These are phyloP conservation scores for Stenoptilia bipunctidactyla DNA, from an alignment of 2,888 invertebrate species.

Conservation along the genomic window DNA sequence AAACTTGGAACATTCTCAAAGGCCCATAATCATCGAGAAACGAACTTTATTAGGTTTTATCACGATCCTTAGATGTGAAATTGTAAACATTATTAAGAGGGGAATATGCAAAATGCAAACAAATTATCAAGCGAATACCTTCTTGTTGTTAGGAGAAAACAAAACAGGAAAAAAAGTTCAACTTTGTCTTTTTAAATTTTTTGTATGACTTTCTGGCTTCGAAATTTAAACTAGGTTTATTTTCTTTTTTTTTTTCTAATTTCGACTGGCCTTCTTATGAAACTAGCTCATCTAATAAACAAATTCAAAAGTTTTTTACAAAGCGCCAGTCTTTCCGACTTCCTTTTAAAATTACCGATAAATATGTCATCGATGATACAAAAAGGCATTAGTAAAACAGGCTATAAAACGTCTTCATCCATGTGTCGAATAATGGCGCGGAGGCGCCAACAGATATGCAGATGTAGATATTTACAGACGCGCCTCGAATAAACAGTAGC, in stretches of 20 bases:
- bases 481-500: not conserved
- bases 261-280: too few relatives aligned
- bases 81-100: slow-evolving; percentile 17
- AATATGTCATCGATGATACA: slow-evolving; percentile 23
- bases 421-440: slow-evolving; percentile 41
- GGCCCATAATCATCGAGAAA: slow-evolving; percentile 53
- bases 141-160: too few relatives aligned
- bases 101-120: slow-evolving; percentile 50
- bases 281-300: too few relatives aligned
- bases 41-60: slow-evolving; percentile 40
- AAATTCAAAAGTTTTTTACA: too few relatives aligned
- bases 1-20: slow-evolving; percentile 58
- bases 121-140: slow-evolving; percentile 45
- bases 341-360: slow-evolving; percentile 23
- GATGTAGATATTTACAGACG: slow-evolving; percentile 36
- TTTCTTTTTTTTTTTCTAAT: too few relatives aligned
- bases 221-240: too few relatives aligned
- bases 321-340: slow-evolving; percentile 6
- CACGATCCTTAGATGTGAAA: not conserved
- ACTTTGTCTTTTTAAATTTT: too few relatives aligned
- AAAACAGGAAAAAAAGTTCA: too few relatives aligned
- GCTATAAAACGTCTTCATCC: slow-evolving; percentile 39
- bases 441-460: slow-evolving; percentile 54
- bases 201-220: too few relatives aligned
- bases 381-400: slow-evolving; percentile 24